phyloP scores from a whole-genome alignment of 2,888 invertebrate species.

The Tinea trinotella region DNA sequence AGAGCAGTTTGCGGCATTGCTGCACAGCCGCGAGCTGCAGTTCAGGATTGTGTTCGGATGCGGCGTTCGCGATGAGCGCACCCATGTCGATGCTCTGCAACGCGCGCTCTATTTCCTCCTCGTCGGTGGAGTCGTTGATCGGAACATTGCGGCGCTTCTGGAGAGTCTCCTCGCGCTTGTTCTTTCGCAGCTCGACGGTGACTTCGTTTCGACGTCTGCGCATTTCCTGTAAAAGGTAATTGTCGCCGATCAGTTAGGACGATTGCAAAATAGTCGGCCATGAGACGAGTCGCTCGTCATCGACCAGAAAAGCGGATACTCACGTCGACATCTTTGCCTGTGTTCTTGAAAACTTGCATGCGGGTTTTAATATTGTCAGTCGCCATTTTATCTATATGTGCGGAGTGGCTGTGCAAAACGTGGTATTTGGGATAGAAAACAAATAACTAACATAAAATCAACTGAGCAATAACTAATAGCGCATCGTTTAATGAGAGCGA shows the following conservation, averaged over 20 bases:
- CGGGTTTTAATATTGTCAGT: conserved; percentile 86
- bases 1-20: conserved; percentile 94
- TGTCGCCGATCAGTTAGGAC: too few relatives aligned
- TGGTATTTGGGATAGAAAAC: conserved; percentile 38
- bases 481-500: conserved; percentile 57
- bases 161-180: conserved; percentile 97
- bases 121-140: conserved; percentile 84
- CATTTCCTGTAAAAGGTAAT: conserved; percentile 90
- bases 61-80: conserved; percentile 89
- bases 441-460: conserved; percentile 58
- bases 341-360: conserved; percentile 97
- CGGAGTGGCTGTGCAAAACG: conserved; percentile 33
- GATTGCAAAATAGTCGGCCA: not conserved
- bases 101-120: conserved; percentile 81
- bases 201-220: conserved; percentile 96
- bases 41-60: conserved; percentile 82
- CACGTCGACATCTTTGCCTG: conserved; percentile 99
- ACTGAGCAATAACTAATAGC: conserved; percentile 45
- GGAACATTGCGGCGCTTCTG: conserved; percentile 97
- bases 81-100: conserved; percentile 82
- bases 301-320: conserved; percentile 55
- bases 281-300: not conserved
- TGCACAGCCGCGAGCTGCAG: conserved; percentile 93
- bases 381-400: conserved; percentile 78
- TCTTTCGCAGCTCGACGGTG: conserved; percentile 96